Evolutionary conservation across 2,888 invertebrate species (phyloP), one percentile per base, ranked within the genome.

Genomic region (Venustoraphidia nigricollis): DNA sequence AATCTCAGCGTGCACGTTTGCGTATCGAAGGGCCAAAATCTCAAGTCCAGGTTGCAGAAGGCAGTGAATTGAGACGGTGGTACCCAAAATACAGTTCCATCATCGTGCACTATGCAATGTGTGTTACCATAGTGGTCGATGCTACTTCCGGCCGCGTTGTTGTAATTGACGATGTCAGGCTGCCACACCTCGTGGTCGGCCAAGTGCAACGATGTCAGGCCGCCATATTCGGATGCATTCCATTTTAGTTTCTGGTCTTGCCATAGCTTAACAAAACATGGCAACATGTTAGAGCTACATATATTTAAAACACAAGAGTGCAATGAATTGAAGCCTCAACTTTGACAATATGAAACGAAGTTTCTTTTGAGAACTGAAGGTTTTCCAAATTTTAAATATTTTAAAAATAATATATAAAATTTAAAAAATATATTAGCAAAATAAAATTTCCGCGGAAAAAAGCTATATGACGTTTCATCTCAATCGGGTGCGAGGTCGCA

Each of bases 161-260:
- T 87, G 55, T 81, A 78, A 10, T 85, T 69, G 52, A 75, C 73
- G 51, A 87, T 69, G 63, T 85, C 87, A 4, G 87, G 89, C 62
- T 76, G 76, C 85, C 89, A 90, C 55, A 88, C 70, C 60, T 85
- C 83, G 62, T 79, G 80, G 50, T 77, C 77, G 9, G 77, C 75
- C 57, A 82, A 67, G 60, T 81, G 73, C 38, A 81, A 64, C 40
- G 65, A 63, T 14, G 66, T 67, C 45, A 86, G 69, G 34, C 76
- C 79, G 55, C 77, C 81, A 54, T 83, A 84, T 17, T 77, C 75
- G 3, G 69, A 66, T 0, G 72, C 63, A 59, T 84, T 80, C 88
- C 88, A 89, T 45, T 70, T 67, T 5, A 87, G 65, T 49, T 83
- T 80, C n/a, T 76, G 73, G 60, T 89, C 89, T 40, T 62, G 64